Evolutionary conservation across 2,888 invertebrate species (phyloP).

Genomic region (Rotaria sp.): DNA sequence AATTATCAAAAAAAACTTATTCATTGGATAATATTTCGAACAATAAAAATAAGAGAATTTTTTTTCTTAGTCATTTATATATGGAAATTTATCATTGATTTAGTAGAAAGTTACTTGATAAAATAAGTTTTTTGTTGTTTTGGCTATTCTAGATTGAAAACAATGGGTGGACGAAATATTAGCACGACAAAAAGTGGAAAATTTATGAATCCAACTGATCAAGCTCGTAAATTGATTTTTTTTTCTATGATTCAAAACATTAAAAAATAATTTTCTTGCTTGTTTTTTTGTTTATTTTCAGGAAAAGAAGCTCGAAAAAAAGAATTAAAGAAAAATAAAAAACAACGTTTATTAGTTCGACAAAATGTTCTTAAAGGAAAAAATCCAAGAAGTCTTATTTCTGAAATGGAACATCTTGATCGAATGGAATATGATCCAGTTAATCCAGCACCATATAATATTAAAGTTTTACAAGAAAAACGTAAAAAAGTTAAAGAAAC

Average conservation of each 20-base stretch:
- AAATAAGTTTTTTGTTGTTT: no score
- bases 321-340: constrained; percentile 94
- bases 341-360: constrained; percentile 86
- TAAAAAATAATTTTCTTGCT: no score
- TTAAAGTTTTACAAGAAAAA: constrained; percentile 91
- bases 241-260: no score
- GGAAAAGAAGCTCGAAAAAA: constrained; percentile 74
- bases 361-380: constrained; percentile 94
- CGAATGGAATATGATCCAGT: constrained; percentile 91
- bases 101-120: no score
- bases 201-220: constrained; percentile 99
- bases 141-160: no score
- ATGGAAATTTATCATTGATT: no score
- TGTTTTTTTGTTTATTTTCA: no score
- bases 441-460: constrained; percentile 86
- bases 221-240: constrained; percentile 64
- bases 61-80: no score
- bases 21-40: not conserved
- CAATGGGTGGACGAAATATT: constrained; percentile 83
- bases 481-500: constrained; percentile 88
- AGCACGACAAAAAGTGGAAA: constrained; percentile 99
- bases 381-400: constrained; percentile 64
- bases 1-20: not conserved
- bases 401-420: constrained; percentile 71
- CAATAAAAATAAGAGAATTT: not conserved